Evolutionary conservation across 2,888 invertebrate genomes (phyloP).

Genomic region (Creontiades dilutus): DNA sequence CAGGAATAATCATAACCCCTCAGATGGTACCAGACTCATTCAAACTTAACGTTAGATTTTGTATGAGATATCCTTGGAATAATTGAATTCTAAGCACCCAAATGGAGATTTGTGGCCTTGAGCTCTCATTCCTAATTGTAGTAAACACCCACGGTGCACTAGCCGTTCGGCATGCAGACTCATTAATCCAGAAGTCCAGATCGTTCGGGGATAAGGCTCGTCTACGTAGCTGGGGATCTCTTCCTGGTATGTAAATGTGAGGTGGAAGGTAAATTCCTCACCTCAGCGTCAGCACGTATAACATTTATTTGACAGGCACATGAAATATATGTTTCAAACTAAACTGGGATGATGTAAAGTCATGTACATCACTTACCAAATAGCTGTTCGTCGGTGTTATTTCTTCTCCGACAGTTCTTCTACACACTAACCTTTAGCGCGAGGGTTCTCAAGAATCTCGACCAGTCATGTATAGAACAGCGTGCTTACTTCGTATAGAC

Average conservation of each 20-base stretch:
- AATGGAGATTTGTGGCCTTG: neutral
- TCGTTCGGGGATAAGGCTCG: neutral
- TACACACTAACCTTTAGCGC: too few relatives aligned
- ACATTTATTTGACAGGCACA: neutral
- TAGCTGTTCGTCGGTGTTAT: too few relatives aligned
- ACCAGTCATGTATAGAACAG: too few relatives aligned
- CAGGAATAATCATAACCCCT: neutral
- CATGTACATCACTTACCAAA: neutral
- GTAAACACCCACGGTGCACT: neutral
- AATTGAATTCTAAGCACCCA: constrained; percentile 1
- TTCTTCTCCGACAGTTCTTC: too few relatives aligned
- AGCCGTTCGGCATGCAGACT: neutral
- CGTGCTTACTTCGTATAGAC: too few relatives aligned
- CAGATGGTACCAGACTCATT: neutral
- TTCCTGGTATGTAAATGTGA: neutral
- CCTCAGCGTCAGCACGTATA: neutral
- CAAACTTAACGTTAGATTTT: neutral
- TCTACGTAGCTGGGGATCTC: neutral
- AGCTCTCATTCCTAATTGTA: neutral
- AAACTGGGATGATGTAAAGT: neutral
- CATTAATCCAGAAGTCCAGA: neutral
- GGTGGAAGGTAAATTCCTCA: neutral
- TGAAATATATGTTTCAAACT: too few relatives aligned
- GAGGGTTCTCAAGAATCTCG: too few relatives aligned
- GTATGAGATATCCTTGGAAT: neutral